Evolutionary conservation across 2,113 vertebrate species (phyloP).

Genomic region (Megaceryle maxima): DNA sequence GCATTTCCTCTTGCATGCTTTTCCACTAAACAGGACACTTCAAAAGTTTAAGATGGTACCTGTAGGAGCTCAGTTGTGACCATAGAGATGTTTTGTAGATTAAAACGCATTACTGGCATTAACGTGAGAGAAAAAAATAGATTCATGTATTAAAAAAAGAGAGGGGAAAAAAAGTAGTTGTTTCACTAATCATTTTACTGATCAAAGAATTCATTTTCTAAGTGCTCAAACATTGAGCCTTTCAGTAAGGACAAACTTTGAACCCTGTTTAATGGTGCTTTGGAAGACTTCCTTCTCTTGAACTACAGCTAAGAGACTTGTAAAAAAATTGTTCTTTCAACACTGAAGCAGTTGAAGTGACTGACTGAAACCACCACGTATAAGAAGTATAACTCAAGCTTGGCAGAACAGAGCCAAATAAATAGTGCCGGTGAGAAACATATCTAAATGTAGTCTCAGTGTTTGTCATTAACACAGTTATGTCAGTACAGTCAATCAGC

Average conservation of each 20-base stretch:
- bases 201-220: slow-evolving; percentile 72
- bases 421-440: slow-evolving; percentile 77
- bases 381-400: slow-evolving; percentile 72
- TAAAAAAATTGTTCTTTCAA: slow-evolving; percentile 71
- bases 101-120: slow-evolving; percentile 61
- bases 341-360: slow-evolving; percentile 73
- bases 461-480: slow-evolving; percentile 83
- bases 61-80: slow-evolving; percentile 7
- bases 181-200: slow-evolving; percentile 65
- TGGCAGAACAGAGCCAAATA: slow-evolving; percentile 73
- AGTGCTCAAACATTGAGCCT: slow-evolving; percentile 66
- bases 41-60: slow-evolving; percentile 1
- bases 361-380: slow-evolving; percentile 74
- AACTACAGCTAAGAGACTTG: slow-evolving; percentile 73
- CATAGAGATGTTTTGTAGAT: slow-evolving; percentile 44
- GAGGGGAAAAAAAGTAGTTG: neutral
- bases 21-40: slow-evolving; percentile 7
- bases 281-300: slow-evolving; percentile 60
- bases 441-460: slow-evolving; percentile 66
- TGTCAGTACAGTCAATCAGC: slow-evolving; percentile 79
- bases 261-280: slow-evolving; percentile 62
- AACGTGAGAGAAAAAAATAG: slow-evolving; percentile 60
- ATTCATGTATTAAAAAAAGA: slow-evolving; percentile 18
- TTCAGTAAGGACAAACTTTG: slow-evolving; percentile 67
- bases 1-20: neutral